Percentiles rank a stretch among this genome's conserved stretches.
phyloP scores from a whole-genome alignment of 64 coral and sea anemone genomes.

The Montipora sp. region DNA sequence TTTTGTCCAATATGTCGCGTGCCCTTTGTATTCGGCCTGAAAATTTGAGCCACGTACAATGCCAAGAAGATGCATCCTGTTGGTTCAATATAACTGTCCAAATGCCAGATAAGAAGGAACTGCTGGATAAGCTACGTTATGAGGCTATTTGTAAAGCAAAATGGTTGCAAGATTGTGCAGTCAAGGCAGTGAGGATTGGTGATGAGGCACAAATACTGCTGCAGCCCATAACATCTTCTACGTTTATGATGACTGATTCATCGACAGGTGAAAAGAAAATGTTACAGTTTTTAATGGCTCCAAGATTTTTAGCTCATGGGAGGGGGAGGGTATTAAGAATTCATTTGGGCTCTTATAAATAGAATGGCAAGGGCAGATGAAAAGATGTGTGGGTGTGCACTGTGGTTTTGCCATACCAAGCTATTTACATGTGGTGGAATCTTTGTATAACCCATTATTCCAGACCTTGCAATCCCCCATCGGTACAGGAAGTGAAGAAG shows the following conservation, averaged over 20 bases:
- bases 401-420: too few species aligned
- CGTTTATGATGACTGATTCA: background rate
- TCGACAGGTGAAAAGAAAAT: background rate
- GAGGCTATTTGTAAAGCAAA: background rate
- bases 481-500: too few species aligned
- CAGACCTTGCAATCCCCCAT: too few species aligned
- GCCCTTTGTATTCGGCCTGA: background rate
- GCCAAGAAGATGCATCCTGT: background rate
- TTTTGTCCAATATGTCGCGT: background rate
- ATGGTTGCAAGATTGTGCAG: background rate
- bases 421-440: too few species aligned
- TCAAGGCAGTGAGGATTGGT: slow-evolving; percentile 19
- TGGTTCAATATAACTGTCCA: background rate
- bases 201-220: background rate
- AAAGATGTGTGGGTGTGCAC: too few species aligned
- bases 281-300: background rate
- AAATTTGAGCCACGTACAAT: background rate
- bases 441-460: too few species aligned
- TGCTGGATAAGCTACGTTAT: background rate
- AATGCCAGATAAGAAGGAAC: background rate
- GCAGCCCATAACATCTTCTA: background rate
- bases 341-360: too few species aligned
- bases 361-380: too few species aligned
- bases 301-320: background rate
- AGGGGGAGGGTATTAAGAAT: too few species aligned